A percentile compares a stretch with the other conserved stretches of the same genome.
Conservation (phyloP, 2,888 invertebrate species). For the Thecocarcelia acutangulata region DNA sequence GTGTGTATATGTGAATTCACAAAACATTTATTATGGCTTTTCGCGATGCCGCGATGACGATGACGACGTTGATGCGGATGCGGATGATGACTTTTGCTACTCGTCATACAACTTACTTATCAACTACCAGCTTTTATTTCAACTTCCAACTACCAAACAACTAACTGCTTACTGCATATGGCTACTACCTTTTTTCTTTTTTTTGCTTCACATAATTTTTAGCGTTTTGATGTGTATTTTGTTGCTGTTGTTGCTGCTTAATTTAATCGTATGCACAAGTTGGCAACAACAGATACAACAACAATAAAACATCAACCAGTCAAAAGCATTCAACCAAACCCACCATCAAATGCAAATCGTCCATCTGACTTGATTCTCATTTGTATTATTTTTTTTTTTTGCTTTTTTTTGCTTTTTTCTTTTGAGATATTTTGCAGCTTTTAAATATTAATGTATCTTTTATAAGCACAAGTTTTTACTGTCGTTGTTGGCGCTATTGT, state of each 20-base stretch:
- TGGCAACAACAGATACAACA: constrained; percentile 34
- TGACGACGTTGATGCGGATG: constrained; percentile 44
- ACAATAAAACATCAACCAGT: constrained; percentile 8
- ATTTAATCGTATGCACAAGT: constrained; percentile 54
- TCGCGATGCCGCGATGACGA: constrained; percentile 42
- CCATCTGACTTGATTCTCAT: constrained; percentile 51
- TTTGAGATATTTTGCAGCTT: constrained; percentile 18
- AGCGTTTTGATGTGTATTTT: constrained; percentile 10
- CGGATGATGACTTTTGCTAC: constrained; percentile 58
- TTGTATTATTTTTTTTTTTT: background rate
- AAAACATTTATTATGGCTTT: constrained; percentile 56
- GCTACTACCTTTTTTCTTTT: constrained; percentile 55
- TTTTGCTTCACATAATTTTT: constrained; percentile 26
- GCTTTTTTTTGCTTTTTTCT: background rate
- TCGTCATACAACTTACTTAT: constrained; percentile 60
- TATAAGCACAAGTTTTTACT: constrained; percentile 30
- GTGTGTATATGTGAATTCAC: constrained; percentile 5
- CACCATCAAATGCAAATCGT: constrained; percentile 54
- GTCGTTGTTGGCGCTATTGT: constrained; percentile 32
- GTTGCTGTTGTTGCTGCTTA: constrained; percentile 20
- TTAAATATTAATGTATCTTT: constrained; percentile 38
- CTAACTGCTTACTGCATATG: constrained; percentile 52
- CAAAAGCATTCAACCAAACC: constrained; percentile 48
- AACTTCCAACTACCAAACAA: constrained; percentile 49
- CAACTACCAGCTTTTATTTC: constrained; percentile 45